A percentile compares a stretch with the other conserved stretches of the same genome.
Conservation (phyloP, 1,140 invertebrate species). For the Trypoxylus dichotomus region DNA sequence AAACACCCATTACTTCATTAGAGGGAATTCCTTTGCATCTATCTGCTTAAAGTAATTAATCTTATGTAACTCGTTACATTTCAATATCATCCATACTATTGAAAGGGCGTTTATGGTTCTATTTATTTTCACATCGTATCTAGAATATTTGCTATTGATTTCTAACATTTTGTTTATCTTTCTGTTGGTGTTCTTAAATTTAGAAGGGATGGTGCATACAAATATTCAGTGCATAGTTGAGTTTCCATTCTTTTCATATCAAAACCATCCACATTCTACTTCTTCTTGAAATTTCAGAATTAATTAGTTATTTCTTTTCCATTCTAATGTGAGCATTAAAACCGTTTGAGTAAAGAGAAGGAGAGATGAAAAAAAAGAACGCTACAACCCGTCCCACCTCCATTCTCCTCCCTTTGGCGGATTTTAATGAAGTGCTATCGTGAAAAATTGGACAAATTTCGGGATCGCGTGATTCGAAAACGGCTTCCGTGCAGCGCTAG, state of each 20-base stretch:
- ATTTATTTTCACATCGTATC: too few relatives aligned
- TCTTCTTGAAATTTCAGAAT: neutral
- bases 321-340: neutral
- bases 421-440: neutral
- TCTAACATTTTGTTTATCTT: too few relatives aligned
- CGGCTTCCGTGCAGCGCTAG: neutral
- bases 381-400: neutral
- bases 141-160: too few relatives aligned
- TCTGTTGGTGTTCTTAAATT: too few relatives aligned
- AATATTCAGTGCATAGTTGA: neutral
- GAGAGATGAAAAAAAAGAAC: neutral
- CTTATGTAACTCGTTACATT: too few relatives aligned
- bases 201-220: too few relatives aligned
- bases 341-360: neutral
- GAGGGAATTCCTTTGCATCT: too few relatives aligned
- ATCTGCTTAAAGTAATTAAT: too few relatives aligned
- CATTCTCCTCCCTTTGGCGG: neutral
- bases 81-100: too few relatives aligned
- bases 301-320: neutral
- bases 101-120: too few relatives aligned
- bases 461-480: neutral
- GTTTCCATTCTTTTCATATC: neutral
- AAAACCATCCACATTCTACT: neutral
- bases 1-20: too few relatives aligned
- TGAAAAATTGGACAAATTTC: slow-evolving; percentile 7